Evolutionary conservation across 1,140 invertebrate genomes (phyloP).

Genomic region (Neodiprion fabricii): DNA sequence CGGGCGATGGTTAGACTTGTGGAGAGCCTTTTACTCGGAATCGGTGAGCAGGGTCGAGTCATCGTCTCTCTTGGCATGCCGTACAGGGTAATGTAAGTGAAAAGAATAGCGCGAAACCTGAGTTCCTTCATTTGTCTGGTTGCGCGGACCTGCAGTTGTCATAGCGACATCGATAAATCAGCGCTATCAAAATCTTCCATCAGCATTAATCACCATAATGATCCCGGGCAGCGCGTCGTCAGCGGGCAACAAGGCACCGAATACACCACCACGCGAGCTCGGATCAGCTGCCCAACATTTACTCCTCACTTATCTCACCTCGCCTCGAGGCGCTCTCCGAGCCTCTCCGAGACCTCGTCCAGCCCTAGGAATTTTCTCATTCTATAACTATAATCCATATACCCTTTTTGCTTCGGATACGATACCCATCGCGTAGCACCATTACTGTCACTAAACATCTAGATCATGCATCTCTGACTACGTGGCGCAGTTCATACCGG

Average conservation of each 20-base stretch:
- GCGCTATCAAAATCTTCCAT: conserved; percentile 54
- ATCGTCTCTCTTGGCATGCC: too few species aligned
- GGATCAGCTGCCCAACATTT: conserved; percentile 3
- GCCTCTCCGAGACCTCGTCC: neutral
- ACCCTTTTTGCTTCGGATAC: neutral
- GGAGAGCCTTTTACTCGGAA: too few species aligned
- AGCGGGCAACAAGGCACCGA: conserved; percentile 42
- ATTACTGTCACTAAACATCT: neutral
- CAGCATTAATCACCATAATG: conserved; percentile 62
- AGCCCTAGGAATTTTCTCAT: neutral
- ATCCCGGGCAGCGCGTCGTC: conserved; percentile 36
- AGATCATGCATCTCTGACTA: neutral
- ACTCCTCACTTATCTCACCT: conserved; percentile 4
- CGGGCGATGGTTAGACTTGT: too few species aligned
- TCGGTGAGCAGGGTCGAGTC: too few species aligned
- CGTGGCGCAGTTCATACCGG: too few species aligned
- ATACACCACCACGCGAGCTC: conserved; percentile 37
- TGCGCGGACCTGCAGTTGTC: conserved; percentile 48
- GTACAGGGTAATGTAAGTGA: too few species aligned
- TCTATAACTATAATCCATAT: neutral
- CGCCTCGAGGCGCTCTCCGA: neutral
- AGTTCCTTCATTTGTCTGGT: conserved; percentile 54
- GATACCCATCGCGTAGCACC: neutral
- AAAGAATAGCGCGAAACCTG: too few species aligned
- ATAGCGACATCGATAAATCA: conserved; percentile 60